A percentile compares a stretch with the other conserved stretches of the same genome.
phyloP scores from a whole-genome alignment of 2,797 vertebrate species.

The Enteromius trimaculatus region DNA sequence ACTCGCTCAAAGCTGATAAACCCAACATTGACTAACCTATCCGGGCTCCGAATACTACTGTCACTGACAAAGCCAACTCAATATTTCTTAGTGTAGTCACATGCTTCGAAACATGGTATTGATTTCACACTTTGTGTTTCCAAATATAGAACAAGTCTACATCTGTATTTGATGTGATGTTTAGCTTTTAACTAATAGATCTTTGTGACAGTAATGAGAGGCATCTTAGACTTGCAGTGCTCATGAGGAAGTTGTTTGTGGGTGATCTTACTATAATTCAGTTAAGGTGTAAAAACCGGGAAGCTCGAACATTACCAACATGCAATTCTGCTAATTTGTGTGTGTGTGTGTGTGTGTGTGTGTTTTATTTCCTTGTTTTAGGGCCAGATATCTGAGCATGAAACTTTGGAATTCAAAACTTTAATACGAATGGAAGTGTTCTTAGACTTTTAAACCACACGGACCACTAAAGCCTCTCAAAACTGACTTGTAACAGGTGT shows the following conservation, averaged over 20 bases:
- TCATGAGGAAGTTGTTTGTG: conserved; percentile 6
- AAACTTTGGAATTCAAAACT: not conserved
- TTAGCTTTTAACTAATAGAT: not conserved
- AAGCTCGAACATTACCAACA: not conserved
- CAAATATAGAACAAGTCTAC: not conserved
- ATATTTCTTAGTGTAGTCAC: conserved; percentile 21
- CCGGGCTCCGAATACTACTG: not conserved
- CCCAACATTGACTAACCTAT: conserved; percentile 12
- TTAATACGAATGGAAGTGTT: not conserved
- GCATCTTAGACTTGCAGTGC: not conserved
- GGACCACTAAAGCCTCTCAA: not conserved
- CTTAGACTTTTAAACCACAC: not conserved
- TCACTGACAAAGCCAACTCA: conserved; percentile 8
- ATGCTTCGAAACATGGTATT: not conserved
- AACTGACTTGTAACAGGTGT: not conserved
- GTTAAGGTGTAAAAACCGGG: conserved; percentile 6
- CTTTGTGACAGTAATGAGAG: not conserved
- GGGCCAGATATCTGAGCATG: not conserved
- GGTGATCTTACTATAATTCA: not conserved
- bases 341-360: not conserved
- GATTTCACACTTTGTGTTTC: not conserved
- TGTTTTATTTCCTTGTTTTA: not conserved
- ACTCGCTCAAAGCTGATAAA: not conserved
- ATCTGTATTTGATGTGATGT: not conserved
- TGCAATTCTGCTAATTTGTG: not conserved